These are phyloP conservation scores for Odocoileus hemionus DNA, from an alignment of 2,113 vertebrate species.

Conservation along the genomic window DNA sequence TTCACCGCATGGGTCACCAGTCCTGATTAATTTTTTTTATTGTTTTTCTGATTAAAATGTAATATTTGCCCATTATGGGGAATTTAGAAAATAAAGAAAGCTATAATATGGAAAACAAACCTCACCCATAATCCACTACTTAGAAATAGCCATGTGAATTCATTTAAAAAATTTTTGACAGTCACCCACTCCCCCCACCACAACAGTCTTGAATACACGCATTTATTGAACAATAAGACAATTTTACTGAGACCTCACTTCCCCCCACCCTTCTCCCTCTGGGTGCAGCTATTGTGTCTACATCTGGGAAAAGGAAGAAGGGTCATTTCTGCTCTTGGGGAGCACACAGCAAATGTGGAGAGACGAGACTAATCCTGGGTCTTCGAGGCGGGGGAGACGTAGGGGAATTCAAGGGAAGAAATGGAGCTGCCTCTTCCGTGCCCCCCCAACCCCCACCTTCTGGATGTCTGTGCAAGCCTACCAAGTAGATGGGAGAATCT, in stretches of 20 bases:
- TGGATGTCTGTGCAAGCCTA: not conserved
- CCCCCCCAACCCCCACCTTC: not conserved
- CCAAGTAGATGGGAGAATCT: not conserved
- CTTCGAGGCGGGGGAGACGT: not conserved
- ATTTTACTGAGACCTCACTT: not conserved
- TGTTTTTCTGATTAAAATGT: not conserved
- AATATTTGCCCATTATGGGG: not conserved
- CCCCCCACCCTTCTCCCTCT: not conserved
- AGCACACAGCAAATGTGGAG: not conserved
- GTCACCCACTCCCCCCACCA: not conserved
- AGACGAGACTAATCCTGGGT: not conserved
- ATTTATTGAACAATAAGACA: not conserved
- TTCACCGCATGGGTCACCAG: not conserved
- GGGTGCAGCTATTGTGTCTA: not conserved
- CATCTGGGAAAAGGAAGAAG: not conserved
- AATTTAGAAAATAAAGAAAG: not conserved
- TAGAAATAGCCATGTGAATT: not conserved
- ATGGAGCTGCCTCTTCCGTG: not conserved
- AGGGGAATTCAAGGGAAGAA: not conserved
- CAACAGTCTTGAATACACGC: not conserved
- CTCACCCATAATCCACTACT: not conserved
- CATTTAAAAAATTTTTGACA: not conserved
- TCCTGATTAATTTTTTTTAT: not conserved
- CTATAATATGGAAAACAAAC: not conserved
- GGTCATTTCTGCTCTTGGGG: not conserved